Conservation (phyloP, 2,113 vertebrate species). For the Sapajus apella region DNA sequence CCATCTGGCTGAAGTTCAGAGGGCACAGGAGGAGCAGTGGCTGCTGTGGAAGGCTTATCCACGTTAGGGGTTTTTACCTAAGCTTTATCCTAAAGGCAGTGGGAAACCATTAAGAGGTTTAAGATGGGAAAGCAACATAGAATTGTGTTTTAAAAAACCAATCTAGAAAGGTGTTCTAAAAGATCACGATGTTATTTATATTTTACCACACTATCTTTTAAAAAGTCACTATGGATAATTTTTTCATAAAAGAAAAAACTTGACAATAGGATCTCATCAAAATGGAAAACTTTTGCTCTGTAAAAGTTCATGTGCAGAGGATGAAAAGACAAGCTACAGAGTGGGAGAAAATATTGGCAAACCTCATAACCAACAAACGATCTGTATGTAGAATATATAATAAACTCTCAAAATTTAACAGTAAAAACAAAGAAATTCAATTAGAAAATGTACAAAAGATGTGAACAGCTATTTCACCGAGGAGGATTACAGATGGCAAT, state of each 20-base stretch:
- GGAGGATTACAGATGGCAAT: not conserved
- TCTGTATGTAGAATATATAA: not conserved
- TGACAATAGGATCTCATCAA: not conserved
- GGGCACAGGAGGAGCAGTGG: not conserved
- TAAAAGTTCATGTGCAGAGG: not conserved
- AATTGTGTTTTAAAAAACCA: not conserved
- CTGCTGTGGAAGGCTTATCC: not conserved
- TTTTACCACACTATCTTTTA: not conserved
- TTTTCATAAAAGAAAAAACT: not conserved
- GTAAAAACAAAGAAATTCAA: not conserved
- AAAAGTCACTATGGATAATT: not conserved
- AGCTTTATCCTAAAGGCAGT: not conserved
- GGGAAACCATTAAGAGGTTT: not conserved
- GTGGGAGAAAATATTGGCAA: not conserved
- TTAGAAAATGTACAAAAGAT: not conserved
- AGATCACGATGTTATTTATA: not conserved
- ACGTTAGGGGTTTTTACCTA: not conserved
- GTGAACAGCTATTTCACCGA: not conserved
- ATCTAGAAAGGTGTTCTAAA: not conserved
- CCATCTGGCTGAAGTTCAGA: not conserved
- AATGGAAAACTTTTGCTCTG: not conserved
- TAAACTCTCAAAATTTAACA: not conserved
- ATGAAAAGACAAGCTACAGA: not conserved
- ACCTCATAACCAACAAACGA: not conserved
- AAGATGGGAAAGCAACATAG: not conserved